phyloP scores from a whole-genome alignment of 2,113 vertebrate genomes.

The Coracopsis vasa region DNA sequence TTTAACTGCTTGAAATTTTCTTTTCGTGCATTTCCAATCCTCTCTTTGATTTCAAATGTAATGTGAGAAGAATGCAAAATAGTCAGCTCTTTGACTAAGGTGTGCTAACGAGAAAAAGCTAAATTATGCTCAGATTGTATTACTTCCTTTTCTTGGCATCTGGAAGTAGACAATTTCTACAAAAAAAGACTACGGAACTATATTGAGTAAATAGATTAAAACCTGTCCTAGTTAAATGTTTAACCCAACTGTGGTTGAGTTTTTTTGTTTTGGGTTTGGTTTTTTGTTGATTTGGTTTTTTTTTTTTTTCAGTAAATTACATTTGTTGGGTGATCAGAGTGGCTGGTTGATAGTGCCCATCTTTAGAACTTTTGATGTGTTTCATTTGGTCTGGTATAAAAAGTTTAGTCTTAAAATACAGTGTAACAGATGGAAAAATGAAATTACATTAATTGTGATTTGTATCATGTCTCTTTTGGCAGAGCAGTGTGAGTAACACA shows the following conservation, averaged over 20 bases:
- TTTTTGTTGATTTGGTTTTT: accelerated
- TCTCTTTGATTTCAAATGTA: neutral
- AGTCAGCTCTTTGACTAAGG: neutral
- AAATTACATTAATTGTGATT: neutral
- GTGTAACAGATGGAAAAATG: neutral
- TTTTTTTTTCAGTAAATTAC: neutral
- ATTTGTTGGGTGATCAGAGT: neutral
- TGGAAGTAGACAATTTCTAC: neutral
- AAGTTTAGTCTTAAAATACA: neutral
- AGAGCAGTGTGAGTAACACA: neutral
- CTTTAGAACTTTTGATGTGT: neutral
- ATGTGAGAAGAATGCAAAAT: neutral
- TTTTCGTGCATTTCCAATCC: neutral
- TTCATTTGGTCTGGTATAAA: neutral
- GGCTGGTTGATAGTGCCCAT: neutral
- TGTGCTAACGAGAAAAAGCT: neutral
- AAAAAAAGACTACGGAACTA: neutral
- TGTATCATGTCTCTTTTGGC: neutral
- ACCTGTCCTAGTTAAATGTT: neutral
- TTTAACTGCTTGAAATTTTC: neutral
- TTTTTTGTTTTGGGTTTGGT: too few species aligned
- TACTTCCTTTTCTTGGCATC: neutral
- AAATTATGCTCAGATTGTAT: neutral
- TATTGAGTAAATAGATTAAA: neutral
- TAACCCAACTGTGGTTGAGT: too few species aligned